phyloP scores from a whole-genome alignment of 2,113 vertebrate genomes.

The Takifugu bimaculatus region DNA sequence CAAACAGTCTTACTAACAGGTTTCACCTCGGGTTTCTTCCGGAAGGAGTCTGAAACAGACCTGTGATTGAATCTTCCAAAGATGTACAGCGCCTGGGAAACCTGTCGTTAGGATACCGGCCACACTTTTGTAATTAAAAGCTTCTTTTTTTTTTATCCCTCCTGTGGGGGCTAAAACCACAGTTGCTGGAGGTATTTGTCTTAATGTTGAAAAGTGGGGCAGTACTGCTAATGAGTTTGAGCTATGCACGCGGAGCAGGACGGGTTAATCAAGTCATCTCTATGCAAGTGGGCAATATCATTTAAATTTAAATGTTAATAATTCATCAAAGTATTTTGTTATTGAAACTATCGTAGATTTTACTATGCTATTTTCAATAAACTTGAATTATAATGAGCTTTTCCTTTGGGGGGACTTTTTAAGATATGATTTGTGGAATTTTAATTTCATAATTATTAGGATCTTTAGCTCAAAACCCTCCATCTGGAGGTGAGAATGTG shows the following conservation, averaged over 20 bases:
- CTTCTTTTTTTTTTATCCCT: constrained; percentile 8
- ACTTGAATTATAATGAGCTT: not conserved
- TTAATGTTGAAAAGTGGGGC: constrained; percentile 16
- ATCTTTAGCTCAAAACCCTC: no score
- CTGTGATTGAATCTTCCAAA: constrained; percentile 70
- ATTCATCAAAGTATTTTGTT: constrained; percentile 6
- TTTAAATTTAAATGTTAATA: constrained; percentile 8
- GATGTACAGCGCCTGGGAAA: not conserved
- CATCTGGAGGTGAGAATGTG: no score
- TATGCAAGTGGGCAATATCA: constrained; percentile 16
- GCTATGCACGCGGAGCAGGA: constrained; percentile 14
- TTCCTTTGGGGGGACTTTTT: constrained; percentile 14
- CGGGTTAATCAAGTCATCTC: constrained; percentile 2
- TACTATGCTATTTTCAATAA: not conserved
- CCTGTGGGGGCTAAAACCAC: constrained; percentile 18
- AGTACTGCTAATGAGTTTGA: constrained; percentile 30
- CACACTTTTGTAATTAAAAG: constrained; percentile 2
- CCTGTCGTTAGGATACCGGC: not conserved
- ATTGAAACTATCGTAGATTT: no score
- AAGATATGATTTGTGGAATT: no score
- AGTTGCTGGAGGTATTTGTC: constrained; percentile 29
- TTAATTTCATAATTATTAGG: no score
- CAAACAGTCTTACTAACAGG: constrained; percentile 75
- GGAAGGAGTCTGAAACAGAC: constrained; percentile 83
- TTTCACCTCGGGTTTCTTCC: constrained; percentile 83